These are phyloP conservation scores for Cercocebus atys DNA, from an alignment of 2,113 vertebrate species.

Conservation along the genomic window DNA sequence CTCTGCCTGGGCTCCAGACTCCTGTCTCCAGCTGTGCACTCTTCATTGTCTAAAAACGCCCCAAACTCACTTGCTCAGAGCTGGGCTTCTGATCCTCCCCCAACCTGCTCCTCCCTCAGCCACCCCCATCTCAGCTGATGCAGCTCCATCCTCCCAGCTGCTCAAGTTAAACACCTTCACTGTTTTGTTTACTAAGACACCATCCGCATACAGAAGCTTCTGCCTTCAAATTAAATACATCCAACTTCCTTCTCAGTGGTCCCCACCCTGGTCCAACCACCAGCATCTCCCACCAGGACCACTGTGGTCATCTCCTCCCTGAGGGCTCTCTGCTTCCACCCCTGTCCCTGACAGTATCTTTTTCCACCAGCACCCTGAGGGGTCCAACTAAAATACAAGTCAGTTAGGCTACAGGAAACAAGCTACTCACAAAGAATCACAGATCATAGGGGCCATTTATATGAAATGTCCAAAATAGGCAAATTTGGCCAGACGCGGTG, in stretches of 20 bases:
- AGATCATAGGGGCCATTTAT: not conserved
- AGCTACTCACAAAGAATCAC: not conserved
- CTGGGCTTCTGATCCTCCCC: not conserved
- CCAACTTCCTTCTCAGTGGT: not conserved
- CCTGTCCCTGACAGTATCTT: not conserved
- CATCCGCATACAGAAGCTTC: not conserved
- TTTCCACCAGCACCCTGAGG: not conserved
- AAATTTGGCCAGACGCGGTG: too few species aligned
- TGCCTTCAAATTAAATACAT: not conserved
- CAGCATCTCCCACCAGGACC: not conserved
- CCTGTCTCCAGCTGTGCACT: not conserved
- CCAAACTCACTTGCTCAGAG: not conserved
- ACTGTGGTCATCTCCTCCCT: not conserved
- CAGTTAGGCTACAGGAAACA: not conserved
- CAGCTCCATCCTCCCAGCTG: not conserved
- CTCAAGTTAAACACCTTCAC: not conserved
- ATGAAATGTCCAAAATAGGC: not conserved
- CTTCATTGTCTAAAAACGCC: accelerated
- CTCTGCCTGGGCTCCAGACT: not conserved
- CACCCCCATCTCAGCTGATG: not conserved
- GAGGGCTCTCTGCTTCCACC: not conserved
- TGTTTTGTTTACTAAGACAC: not conserved
- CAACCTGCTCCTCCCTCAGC: not conserved
- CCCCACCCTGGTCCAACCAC: not conserved
- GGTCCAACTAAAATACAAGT: not conserved